Base-by-base conservation (phyloP, 2,888 invertebrate genomes). In the Heliconius charithonia region DNA sequence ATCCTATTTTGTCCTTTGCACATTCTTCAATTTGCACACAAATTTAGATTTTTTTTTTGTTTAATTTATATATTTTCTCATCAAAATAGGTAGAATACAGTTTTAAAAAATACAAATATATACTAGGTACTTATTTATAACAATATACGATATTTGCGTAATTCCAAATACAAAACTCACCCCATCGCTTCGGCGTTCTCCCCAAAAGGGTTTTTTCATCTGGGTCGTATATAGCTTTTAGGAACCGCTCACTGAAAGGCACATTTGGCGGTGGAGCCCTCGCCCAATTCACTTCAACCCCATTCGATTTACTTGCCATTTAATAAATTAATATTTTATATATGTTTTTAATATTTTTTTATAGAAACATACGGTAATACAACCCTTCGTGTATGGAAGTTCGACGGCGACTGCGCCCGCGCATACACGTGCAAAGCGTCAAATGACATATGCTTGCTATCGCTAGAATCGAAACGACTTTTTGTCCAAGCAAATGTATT, bases 141-240 rank as follows among this genome's bases (percentile, higher is more conserved):
- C 16, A 45, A 16, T 16, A 37, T 19, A 45, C 2, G 16, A 45
- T 45, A 45, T 45, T 19, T 51, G 6, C 51, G 19, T 51, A 22
- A 51, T 51, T 51, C 19, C 19, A 63, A 63, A 13, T 4, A 27
- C 41, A 56, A 82, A 82, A 88, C 94, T 92, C 83, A 94, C 94
- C 94, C 94, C 94, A 94, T 89, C 93, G 84, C 79, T 92, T 92
- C 51, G 93, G 89, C 65, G 94, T 94, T 29, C 94, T 85, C 45
- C 94, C 94, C 37, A 94, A 85, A 81, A 93, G 89, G 85, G 93
- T 93, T 10, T 90, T 90, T 25, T 94, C 94, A 0, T 91, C 90
- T 10, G 89, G 90, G 81, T 94, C 89, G 82, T 94, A 94, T 63
- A 94, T 86, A 0, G 88, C 87, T 74, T 87, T 90, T 13, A 87